These are phyloP conservation scores for Ephydatia muelleri DNA, from an alignment of 37 sponge, comb jelly and placozoan species.

Conservation along the genomic window DNA sequence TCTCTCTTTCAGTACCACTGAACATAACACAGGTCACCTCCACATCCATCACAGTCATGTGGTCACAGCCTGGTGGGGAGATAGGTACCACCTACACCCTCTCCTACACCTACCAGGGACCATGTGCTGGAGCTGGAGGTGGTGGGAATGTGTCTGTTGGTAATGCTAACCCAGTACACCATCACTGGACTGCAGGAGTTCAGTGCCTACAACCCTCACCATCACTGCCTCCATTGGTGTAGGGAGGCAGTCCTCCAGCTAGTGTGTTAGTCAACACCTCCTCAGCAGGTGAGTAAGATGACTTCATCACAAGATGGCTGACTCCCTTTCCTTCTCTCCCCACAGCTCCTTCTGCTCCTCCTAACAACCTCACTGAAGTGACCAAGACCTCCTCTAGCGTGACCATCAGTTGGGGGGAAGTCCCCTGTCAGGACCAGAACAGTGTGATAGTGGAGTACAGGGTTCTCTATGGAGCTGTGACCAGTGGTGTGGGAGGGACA, in stretches of 20 bases:
- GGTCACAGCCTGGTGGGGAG: slow-evolving; percentile 24
- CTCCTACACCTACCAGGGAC: slow-evolving; percentile 17
- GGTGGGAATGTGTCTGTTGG: neutral
- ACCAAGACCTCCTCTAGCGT: slow-evolving; percentile 10
- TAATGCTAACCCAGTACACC: slow-evolving; percentile 19
- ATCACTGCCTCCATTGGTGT: slow-evolving; percentile 33
- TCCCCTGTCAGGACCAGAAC: slow-evolving; percentile 10
- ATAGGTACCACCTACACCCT: slow-evolving; percentile 39
- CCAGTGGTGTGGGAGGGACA: neutral
- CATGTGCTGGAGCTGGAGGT: neutral
- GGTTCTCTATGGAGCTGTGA: neutral
- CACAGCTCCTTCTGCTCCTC: slow-evolving; percentile 1
- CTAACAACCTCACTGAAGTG: neutral
- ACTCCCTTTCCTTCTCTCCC: neutral
- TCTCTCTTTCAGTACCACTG: slow-evolving; percentile 1
- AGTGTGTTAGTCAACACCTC: slow-evolving; percentile 3
- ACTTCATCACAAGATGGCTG: neutral
- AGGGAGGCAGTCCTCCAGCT: slow-evolving; percentile 11
- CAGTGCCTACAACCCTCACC: slow-evolving; percentile 32
- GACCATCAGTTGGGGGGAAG: neutral
- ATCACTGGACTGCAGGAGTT: slow-evolving; percentile 36
- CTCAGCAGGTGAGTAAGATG: slow-evolving; percentile 12
- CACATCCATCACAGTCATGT: slow-evolving; percentile 38
- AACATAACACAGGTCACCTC: neutral
- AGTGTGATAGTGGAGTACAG: slow-evolving; percentile 7